Percentiles rank a stretch among this genome's conserved stretches.
phyloP scores from a whole-genome alignment of 2,113 vertebrate genomes.

The Burhinus bistriatus region DNA sequence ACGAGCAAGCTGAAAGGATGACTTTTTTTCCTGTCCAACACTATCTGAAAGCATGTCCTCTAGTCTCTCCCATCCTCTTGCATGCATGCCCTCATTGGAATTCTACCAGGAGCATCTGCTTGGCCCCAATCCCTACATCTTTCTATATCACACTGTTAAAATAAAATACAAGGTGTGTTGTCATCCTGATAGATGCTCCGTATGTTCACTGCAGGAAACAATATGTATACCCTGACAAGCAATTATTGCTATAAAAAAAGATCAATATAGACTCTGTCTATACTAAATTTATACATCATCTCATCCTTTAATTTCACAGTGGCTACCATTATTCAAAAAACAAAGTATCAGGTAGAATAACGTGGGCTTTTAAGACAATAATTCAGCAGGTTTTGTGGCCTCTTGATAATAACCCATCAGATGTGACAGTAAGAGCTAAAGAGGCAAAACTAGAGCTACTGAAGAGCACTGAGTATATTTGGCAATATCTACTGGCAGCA shows the following conservation, averaged over 20 bases:
- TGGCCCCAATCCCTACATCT: not conserved
- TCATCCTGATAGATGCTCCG: not conserved
- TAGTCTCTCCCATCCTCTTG: not conserved
- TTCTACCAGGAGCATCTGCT: not conserved
- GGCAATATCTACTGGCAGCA: not conserved
- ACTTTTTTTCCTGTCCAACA: not conserved
- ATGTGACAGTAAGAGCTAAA: not conserved
- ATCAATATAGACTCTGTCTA: not conserved
- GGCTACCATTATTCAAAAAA: not conserved
- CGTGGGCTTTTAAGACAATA: slow-evolving; percentile 4
- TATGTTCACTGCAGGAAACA: not conserved
- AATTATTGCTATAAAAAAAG: slow-evolving; percentile 10
- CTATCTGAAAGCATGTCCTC: not conserved
- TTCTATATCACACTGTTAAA: not conserved
- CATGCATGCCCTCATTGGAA: not conserved
- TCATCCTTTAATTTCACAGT: not conserved
- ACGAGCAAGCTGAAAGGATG: not conserved
- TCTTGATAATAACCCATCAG: not conserved
- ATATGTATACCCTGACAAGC: not conserved
- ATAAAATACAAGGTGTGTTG: not conserved
- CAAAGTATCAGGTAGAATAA: not conserved
- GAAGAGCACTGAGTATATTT: not conserved
- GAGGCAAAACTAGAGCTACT: not conserved
- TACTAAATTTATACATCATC: not conserved
- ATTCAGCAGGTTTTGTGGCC: slow-evolving; percentile 21